Percentiles rank a stretch among this genome's conserved stretches.
Evolutionary conservation across 2,888 invertebrate genomes (phyloP).

Genomic region (Pachymerium ferrugineum): DNA sequence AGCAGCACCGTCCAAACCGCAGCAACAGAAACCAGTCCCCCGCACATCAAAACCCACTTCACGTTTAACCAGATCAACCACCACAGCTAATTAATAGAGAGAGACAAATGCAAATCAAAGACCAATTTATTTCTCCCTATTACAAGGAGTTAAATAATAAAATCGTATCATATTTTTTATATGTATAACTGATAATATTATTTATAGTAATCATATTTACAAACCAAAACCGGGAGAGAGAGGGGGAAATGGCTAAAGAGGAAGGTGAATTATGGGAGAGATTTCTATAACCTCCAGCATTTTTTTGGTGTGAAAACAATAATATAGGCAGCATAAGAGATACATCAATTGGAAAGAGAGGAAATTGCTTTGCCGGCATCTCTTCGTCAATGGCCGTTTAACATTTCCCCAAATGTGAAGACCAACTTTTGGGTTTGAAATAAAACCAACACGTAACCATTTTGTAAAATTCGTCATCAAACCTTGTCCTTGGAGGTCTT

Average conservation of each 20-base stretch:
- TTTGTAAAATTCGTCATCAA: neutral
- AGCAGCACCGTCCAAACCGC: neutral
- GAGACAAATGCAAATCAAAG: neutral
- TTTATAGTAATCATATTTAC: neutral
- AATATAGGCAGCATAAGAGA: neutral
- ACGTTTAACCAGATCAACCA: neutral
- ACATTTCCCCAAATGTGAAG: neutral
- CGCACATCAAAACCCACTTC: neutral
- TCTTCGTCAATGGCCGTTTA: neutral
- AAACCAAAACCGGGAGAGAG: neutral
- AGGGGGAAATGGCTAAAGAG: neutral
- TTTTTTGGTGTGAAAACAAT: too few relatives aligned
- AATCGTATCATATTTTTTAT: too few relatives aligned
- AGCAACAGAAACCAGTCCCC: neutral
- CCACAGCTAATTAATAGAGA: neutral
- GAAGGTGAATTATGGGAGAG: too few relatives aligned
- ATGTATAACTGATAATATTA: neutral
- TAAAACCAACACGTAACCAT: neutral
- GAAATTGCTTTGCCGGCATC: neutral
- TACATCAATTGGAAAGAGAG: neutral
- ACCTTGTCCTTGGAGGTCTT: slow-evolving; percentile 5
- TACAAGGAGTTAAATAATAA: neutral
- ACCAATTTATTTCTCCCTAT: neutral
- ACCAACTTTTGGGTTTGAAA: neutral
- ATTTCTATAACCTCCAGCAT: too few relatives aligned